phyloP scores from a whole-genome alignment of 2,113 vertebrate genomes.

The Hydrochoerus hydrochaeris region DNA sequence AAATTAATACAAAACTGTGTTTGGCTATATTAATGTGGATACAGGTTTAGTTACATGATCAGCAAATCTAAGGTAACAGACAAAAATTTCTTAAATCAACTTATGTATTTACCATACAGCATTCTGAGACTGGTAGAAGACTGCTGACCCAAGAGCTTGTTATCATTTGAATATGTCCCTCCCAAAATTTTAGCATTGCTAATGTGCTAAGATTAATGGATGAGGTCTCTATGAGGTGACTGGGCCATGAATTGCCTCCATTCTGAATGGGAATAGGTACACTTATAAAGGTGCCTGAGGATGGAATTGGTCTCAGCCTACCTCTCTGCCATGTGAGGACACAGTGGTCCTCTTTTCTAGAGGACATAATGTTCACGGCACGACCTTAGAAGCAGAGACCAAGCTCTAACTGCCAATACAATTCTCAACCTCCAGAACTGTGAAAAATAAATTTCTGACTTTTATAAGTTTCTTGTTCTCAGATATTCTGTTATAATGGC shows the following conservation, averaged over 20 bases:
- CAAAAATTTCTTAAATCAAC: background rate
- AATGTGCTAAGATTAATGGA: background rate
- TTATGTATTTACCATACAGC: background rate
- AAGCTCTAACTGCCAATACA: background rate
- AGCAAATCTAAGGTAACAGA: slow-evolving; percentile 30
- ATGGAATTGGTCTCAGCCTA: background rate
- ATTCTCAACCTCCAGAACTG: background rate
- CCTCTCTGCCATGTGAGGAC: background rate
- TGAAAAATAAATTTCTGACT: background rate
- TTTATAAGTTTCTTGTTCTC: background rate
- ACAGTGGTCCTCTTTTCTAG: background rate
- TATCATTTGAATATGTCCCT: background rate
- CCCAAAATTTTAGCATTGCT: background rate
- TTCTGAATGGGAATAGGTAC: background rate
- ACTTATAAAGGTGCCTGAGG: background rate
- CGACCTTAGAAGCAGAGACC: background rate
- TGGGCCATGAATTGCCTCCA: too few relatives aligned
- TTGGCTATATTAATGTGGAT: background rate
- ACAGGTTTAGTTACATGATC: slow-evolving; percentile 15
- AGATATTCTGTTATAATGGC: background rate
- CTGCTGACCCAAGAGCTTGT: background rate
- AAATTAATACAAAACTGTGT: background rate
- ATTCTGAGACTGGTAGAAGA: background rate
- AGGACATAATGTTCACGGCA: background rate
- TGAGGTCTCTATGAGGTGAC: too few relatives aligned